Evolutionary conservation across 2,888 invertebrate genomes (phyloP).

Genomic region (Eremobia ochroleuca): DNA sequence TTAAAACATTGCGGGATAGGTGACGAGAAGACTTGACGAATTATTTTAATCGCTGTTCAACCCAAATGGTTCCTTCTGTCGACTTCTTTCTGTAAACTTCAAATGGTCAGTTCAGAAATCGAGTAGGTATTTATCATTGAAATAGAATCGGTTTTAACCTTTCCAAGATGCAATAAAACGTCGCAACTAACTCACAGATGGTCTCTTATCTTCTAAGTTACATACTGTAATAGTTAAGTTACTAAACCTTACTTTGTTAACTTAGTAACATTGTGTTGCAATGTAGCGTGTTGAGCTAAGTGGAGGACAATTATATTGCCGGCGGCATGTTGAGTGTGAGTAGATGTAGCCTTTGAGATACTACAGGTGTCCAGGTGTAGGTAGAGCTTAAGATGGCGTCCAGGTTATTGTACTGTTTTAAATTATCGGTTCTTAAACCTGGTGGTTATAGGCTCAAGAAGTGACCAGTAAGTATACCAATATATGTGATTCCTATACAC

Average conservation of each 20-base stretch:
- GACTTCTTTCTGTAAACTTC: not conserved
- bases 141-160: not conserved
- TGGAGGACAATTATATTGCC: slow-evolving; percentile 33
- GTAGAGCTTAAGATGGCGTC: slow-evolving; percentile 4
- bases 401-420: not conserved
- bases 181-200: slow-evolving; percentile 32
- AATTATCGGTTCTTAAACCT: not conserved
- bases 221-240: slow-evolving; percentile 32
- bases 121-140: not conserved
- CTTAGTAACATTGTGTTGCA: slow-evolving; percentile 33
- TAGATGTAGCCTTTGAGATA: not conserved
- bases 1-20: not conserved
- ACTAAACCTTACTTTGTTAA: slow-evolving; percentile 39
- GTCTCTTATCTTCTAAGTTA: slow-evolving; percentile 24
- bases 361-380: not conserved
- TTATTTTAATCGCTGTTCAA: not conserved
- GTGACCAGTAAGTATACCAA: not conserved
- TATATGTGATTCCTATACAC: too few species aligned
- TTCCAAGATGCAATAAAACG: slow-evolving; percentile 17
- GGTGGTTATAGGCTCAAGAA: not conserved
- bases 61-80: not conserved
- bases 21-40: not conserved
- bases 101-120: not conserved
- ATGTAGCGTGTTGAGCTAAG: slow-evolving; percentile 26
- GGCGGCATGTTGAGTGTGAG: slow-evolving; percentile 25